These are phyloP conservation scores for Sinosuthora webbiana DNA, from an alignment of 2,113 vertebrate genomes.

Conservation along the genomic window DNA sequence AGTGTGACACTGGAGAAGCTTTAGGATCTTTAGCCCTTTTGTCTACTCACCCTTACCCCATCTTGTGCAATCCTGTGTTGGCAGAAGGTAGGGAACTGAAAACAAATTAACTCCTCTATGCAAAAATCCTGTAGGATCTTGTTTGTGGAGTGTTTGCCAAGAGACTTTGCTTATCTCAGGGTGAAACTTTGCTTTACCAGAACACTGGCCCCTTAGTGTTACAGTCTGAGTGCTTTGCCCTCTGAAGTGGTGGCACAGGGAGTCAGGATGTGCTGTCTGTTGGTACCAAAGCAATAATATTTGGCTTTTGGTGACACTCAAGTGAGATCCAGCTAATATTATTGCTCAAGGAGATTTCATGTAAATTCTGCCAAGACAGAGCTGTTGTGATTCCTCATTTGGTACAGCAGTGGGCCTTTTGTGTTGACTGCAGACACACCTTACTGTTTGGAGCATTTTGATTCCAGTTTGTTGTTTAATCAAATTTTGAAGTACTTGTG, in stretches of 20 bases:
- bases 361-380: not conserved
- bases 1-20: not conserved
- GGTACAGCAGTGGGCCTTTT: not conserved
- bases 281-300: not conserved
- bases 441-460: not conserved
- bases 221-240: not conserved
- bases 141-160: not conserved
- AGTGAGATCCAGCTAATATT: not conserved
- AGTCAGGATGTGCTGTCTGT: not conserved
- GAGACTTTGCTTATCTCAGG: not conserved
- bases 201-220: not conserved
- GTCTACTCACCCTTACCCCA: not conserved
- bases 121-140: not conserved
- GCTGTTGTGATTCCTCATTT: not conserved
- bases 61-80: constrained; percentile 8
- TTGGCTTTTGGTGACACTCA: not conserved
- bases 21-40: not conserved
- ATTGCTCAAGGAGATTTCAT: not conserved
- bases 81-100: not conserved
- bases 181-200: not conserved
- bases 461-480: not conserved
- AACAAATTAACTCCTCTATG: not conserved
- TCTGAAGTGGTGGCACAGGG: not conserved
- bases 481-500: not conserved
- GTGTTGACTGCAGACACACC: not conserved